Conservation (phyloP, 2,797 vertebrate genomes). For the Rousettus madagascariensis region DNA sequence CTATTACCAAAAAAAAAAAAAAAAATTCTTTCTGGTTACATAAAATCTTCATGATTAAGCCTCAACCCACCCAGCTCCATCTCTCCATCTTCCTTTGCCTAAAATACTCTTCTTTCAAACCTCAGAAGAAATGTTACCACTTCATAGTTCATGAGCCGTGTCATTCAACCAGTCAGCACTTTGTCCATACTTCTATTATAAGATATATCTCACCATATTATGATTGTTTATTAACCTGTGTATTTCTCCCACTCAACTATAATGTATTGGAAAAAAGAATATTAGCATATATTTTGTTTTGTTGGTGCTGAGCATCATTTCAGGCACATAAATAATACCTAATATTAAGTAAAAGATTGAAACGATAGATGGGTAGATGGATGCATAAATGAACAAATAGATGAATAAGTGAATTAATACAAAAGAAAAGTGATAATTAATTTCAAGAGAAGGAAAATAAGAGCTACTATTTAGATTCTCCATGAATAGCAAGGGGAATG, state of each 20-base stretch:
- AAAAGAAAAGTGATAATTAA: neutral
- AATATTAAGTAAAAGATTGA: neutral
- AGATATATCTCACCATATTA: neutral
- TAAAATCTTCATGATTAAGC: neutral
- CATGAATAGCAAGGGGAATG: neutral
- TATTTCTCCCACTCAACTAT: neutral
- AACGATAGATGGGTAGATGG: neutral
- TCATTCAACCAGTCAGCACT: neutral
- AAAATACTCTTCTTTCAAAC: neutral
- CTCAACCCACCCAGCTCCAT: neutral
- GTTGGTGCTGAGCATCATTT: neutral
- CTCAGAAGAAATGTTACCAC: neutral
- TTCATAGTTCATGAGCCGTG: neutral
- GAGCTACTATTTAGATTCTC: slow-evolving; percentile 9
- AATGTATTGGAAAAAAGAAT: neutral
- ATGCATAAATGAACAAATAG: neutral
- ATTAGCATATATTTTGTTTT: neutral
- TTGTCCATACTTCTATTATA: neutral
- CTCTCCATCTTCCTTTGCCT: neutral
- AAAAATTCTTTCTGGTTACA: neutral
- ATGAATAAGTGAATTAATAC: neutral
- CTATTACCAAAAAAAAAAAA: neutral
- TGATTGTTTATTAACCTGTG: slow-evolving; percentile 9
- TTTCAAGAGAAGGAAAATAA: slow-evolving; percentile 29
- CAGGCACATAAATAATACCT: neutral